Evolutionary conservation across 2,888 invertebrate genomes (phyloP).

Genomic region (Rhimphoctona megacephalus): DNA sequence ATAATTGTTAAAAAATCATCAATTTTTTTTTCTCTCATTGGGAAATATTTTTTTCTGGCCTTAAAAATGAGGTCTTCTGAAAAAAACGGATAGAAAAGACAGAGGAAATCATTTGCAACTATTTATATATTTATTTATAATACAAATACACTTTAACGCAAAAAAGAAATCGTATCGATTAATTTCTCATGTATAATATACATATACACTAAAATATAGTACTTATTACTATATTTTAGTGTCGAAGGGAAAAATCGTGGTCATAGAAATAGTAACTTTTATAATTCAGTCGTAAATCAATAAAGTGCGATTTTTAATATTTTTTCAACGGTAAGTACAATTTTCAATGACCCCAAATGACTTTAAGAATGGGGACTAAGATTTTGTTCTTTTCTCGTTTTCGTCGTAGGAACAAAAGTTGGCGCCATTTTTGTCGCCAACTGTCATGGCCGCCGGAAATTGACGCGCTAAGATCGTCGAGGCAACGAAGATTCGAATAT

Average conservation of each 20-base stretch:
- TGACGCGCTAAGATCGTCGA: neutral
- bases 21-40: too few species aligned
- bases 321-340: slow-evolving; percentile 1
- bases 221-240: neutral
- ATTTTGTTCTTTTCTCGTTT: neutral
- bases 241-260: neutral
- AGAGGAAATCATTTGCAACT: slow-evolving; percentile 50
- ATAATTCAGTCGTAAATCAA: slow-evolving; percentile 8
- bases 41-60: too few species aligned
- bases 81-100: neutral
- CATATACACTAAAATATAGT: slow-evolving; percentile 22
- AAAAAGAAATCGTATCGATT: slow-evolving; percentile 54
- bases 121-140: slow-evolving; percentile 77
- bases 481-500: neutral
- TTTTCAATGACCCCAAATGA: neutral
- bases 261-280: neutral
- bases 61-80: neutral
- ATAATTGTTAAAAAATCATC: too few species aligned
- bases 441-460: neutral
- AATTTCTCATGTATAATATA: slow-evolving; percentile 57
- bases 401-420: slow-evolving; percentile 3
- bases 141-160: slow-evolving; percentile 75
- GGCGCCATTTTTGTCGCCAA: neutral
- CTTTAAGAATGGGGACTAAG: neutral
- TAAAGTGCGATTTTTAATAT: neutral